Percentiles rank a stretch among this genome's conserved stretches.
Evolutionary conservation across 2,888 invertebrate genomes (phyloP).

Genomic region (Temnothorax ravouxi): DNA sequence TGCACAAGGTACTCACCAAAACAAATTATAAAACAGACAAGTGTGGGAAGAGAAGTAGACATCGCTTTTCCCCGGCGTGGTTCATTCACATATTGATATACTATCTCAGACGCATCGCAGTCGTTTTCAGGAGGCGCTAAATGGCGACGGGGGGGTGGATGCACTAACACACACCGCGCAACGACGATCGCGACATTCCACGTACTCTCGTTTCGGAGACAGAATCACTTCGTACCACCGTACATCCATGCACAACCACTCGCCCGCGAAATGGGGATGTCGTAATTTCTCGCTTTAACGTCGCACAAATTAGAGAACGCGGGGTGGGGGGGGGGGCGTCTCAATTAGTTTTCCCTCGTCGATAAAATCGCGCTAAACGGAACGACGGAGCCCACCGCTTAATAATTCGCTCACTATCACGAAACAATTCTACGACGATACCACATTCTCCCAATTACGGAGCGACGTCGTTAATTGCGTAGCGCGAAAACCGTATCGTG

Average conservation of each 20-base stretch:
- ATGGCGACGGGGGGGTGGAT: conserved; percentile 7
- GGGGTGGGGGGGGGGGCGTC: background rate
- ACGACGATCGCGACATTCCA: conserved; percentile 54
- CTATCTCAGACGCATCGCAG: conserved; percentile 77
- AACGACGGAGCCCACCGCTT: background rate
- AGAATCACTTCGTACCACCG: conserved; percentile 20
- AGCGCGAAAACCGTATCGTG: background rate
- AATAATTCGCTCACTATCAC: conserved; percentile 31
- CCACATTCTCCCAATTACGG: conserved; percentile 39
- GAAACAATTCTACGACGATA: conserved; percentile 13
- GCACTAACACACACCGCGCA: conserved; percentile 31
- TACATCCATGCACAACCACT: conserved; percentile 38
- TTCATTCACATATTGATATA: conserved; percentile 80
- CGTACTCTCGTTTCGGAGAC: conserved; percentile 30
- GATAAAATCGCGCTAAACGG: conserved; percentile 11
- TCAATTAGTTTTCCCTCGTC: conserved; percentile 35
- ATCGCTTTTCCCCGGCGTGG: conserved; percentile 81
- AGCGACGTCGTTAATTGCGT: background rate
- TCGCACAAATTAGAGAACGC: conserved; percentile 13
- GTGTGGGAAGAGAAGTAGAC: conserved; percentile 83
- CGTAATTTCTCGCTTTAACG: background rate
- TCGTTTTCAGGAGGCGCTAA: conserved; percentile 47
- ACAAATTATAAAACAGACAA: conserved; percentile 84
- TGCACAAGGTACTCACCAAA: conserved; percentile 80
- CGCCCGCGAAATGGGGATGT: background rate